Conservation (phyloP, 1,140 invertebrate genomes). For the Lasioglossum baleicum region DNA sequence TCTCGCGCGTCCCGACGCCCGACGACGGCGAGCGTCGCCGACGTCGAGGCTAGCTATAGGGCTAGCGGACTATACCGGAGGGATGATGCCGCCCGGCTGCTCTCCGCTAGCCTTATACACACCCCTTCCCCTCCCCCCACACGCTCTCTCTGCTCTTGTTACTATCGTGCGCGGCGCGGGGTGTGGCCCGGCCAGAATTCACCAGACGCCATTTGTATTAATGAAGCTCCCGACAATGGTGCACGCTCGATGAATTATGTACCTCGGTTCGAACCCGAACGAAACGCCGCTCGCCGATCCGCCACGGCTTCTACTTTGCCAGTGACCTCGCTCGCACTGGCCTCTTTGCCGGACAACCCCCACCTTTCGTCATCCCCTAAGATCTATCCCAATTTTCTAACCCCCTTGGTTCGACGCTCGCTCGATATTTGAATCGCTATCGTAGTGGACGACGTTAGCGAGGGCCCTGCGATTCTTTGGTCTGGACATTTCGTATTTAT, state of each 20-base stretch:
- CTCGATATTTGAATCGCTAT: too few relatives aligned
- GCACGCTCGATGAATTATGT: constrained; percentile 80
- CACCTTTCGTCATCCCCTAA: not conserved
- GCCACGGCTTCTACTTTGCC: constrained; percentile 49
- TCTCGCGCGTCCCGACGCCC: constrained; percentile 63
- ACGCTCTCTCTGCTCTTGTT: constrained; percentile 40
- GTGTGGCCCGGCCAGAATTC: constrained; percentile 70
- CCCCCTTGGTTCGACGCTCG: too few relatives aligned
- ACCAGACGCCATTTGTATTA: constrained; percentile 81
- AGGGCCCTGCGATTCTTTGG: too few relatives aligned
- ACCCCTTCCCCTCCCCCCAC: constrained; percentile 11
- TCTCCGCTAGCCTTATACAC: constrained; percentile 19
- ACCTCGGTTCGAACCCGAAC: constrained; percentile 77
- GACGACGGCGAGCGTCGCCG: constrained; percentile 32
- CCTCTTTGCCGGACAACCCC: not conserved
- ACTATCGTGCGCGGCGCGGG: constrained; percentile 54
- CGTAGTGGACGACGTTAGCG: too few relatives aligned
- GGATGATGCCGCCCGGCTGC: constrained; percentile 34
- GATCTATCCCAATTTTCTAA: not conserved
- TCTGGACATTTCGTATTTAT: too few relatives aligned
- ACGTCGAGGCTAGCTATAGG: constrained; percentile 24
- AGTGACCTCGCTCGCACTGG: constrained; percentile 54
- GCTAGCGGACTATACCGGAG: constrained; percentile 22
- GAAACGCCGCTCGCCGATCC: constrained; percentile 57
- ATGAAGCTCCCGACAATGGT: constrained; percentile 79